Evolutionary conservation across 2,888 invertebrate species (phyloP), one percentile per base, ranked within the genome.

Genomic region (Synanthedon tipuliformis): DNA sequence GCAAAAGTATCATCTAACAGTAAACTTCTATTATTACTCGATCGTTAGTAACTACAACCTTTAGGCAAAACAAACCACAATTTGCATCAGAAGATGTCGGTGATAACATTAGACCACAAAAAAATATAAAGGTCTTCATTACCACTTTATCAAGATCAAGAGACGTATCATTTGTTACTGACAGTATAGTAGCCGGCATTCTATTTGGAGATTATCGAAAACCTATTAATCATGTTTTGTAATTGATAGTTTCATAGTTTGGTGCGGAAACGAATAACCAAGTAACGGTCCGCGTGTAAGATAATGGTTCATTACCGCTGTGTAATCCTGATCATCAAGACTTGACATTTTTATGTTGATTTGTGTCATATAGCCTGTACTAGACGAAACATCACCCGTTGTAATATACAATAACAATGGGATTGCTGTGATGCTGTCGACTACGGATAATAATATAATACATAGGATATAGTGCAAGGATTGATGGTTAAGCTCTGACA

Each of bases 91-190:
- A 55, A 52, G 50, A 52, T 54, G 49, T 52, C 54, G 56, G 53
- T 51, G 58, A 59, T 59, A 55, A 41, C 52, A 57, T 57, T 54
- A 55, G 48, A 18, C 48, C 54, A 55, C 59, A 61, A 61, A 57
- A 61, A 58, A 23, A 34, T 10, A 55, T 50, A 54, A 59, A 61
- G 60, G 59, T 59, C 62, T 63, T 63, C 63, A 65, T 65, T 63
- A 63, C 60, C 48, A 51, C 45, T 50, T 51, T 53, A 49, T 34
- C 34, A 56, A 60, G 59, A 63, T 60, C 56, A 58, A 53, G 51
- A 51, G 57, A 53, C 52, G 54, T 55, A 66, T 71, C 71, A 74
- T 73, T 74, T 71, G 68, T 72, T 61, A 69, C 73, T 71, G 71
- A 68, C 73, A 68, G 62, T 63, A 56, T 53, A 60, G 65, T 59